Evolutionary conservation across 2,797 vertebrate genomes (phyloP).

Genomic region (Limnodromus scolopaceus): DNA sequence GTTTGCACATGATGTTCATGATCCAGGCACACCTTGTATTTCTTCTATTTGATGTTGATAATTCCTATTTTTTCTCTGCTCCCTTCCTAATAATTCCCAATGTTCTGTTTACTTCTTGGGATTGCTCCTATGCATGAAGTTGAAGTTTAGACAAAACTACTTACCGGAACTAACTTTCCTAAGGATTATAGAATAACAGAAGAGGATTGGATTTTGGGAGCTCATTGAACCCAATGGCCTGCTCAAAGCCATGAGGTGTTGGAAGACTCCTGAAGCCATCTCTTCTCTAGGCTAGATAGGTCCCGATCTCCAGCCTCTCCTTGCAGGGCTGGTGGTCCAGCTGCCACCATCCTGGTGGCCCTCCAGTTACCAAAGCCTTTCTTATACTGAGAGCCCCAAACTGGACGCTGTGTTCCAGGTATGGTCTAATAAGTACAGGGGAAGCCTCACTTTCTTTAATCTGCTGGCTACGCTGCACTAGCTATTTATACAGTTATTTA

Average conservation of each 20-base stretch:
- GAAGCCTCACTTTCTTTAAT: background rate
- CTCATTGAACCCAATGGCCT: background rate
- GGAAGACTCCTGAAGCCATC: background rate
- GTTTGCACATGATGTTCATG: constrained; percentile 26
- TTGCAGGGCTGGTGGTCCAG: background rate
- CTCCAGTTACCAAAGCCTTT: background rate
- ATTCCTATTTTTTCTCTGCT: background rate
- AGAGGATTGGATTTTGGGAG: background rate
- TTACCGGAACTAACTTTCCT: background rate
- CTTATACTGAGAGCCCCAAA: background rate
- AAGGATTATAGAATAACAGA: background rate
- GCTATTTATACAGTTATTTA: background rate
- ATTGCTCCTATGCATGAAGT: background rate
- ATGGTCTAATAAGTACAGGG: background rate
- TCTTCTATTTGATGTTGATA: background rate
- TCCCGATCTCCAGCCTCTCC: background rate
- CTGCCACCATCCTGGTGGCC: background rate
- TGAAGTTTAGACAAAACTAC: background rate
- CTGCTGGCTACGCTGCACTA: background rate
- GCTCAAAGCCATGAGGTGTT: background rate
- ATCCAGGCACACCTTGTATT: constrained; percentile 5
- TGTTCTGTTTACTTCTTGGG: background rate
- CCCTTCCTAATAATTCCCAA: background rate
- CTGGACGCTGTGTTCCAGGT: background rate
- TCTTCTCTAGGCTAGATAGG: background rate